A percentile compares a stretch with the other conserved stretches of the same genome.
These are phyloP conservation scores for Lithophane leautieri DNA, from an alignment of 2,888 invertebrate genomes.

Conservation along the genomic window DNA sequence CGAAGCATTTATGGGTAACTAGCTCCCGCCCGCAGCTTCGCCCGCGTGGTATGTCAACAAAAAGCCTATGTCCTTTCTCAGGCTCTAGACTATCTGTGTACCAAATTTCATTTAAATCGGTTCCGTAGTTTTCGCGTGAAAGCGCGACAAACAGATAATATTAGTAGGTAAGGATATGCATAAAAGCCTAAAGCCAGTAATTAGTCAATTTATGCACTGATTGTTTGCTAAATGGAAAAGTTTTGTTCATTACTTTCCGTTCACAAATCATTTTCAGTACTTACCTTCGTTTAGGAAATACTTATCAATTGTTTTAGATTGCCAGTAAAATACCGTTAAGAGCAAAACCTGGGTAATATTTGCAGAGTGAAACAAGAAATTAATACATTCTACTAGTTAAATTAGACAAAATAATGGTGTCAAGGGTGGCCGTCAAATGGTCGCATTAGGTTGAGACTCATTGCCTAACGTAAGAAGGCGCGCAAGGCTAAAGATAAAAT, in stretches of 20 bases:
- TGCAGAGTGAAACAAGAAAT: neutral
- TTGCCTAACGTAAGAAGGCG: conserved; percentile 57
- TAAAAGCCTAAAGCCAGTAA: neutral
- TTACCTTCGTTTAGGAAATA: neutral
- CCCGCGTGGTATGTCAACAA: no score
- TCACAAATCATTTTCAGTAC: neutral
- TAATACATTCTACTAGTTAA: conserved; percentile 10
- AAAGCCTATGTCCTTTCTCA: no score
- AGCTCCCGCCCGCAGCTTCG: no score
- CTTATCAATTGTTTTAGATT: neutral
- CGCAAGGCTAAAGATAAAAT: conserved; percentile 56
- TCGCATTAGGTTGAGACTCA: conserved; percentile 39
- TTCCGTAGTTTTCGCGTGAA: no score
- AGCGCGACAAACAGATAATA: no score
- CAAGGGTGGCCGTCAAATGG: conserved; percentile 62
- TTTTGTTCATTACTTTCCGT: neutral
- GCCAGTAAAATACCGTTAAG: neutral
- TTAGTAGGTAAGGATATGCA: neutral
- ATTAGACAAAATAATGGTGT: conserved; percentile 64
- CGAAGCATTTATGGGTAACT: neutral
- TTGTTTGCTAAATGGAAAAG: neutral
- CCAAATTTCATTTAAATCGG: no score
- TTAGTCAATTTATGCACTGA: neutral
- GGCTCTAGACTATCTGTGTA: no score
- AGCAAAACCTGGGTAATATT: conserved; percentile 3